Base-by-base conservation (phyloP, 2,797 vertebrate genomes). In the Tenualosa thibaudeaui region DNA sequence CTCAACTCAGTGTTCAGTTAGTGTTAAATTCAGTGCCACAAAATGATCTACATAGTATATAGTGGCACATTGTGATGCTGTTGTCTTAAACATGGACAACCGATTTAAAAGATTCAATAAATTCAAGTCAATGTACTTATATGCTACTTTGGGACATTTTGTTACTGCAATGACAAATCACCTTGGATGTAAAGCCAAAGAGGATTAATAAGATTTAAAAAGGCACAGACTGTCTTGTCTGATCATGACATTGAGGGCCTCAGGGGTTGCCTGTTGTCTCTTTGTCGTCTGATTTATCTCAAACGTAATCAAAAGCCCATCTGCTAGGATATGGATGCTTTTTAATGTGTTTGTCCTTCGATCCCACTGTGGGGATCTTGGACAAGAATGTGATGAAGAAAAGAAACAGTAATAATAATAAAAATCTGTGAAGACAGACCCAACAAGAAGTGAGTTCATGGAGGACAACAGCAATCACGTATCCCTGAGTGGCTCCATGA, bases 251-350 rank as follows among this genome's bases (percentile, higher is more conserved):
- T 71, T 37, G 65, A 40, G 26, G 65, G 26, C 58, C 58, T 62
- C 22, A 62, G 58, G 19, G 58, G 58, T 62, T 62, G 58, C n/a
- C 31, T 71, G 65, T 71, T 40, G 65, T 37, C 26, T 71, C 31
- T 37, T 71, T 68, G 58, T 31, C 8, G 7, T 8, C 60, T 62
- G 60, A 62, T 62, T 62, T 62, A 62, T 26, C 24, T 26, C 12
- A 10, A 68, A 4, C 31, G 62, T 68, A 68, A 68, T 68, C 62
- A 68, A 68, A 68, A 37, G 62, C 62, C 62, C 62, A 68, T 68
- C 62, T 68, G 62, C 10, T 68, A 4, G 13, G 65, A 71, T 6
- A 13, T 1, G 13, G 26, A 37, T 71, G 26, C 31, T 17, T 17
- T 37, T 71, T 71, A 37, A 71, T 71, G 65, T 5, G 4, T 71